These are phyloP conservation scores for Leptoteleia sp. DNA, from an alignment of 1,140 invertebrate species.

Conservation along the genomic window DNA sequence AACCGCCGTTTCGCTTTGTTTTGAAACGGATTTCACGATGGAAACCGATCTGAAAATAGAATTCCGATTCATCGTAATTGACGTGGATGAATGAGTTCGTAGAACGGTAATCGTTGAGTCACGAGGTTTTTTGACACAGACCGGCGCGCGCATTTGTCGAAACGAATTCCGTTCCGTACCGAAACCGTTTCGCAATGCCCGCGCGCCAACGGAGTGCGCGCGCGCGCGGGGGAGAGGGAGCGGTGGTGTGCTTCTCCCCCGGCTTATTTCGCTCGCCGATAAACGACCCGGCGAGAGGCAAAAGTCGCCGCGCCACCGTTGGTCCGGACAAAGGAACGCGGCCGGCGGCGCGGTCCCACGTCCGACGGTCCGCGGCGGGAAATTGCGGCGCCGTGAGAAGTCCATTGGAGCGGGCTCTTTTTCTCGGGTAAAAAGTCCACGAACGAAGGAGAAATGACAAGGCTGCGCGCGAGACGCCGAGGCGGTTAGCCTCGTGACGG, in stretches of 20 bases:
- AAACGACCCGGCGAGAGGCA: too few species aligned
- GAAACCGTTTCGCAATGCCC: constrained; percentile 26
- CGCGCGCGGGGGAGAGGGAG: not conserved
- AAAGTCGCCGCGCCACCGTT: too few species aligned
- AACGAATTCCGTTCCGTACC: constrained; percentile 25
- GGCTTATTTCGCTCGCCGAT: constrained; percentile 1
- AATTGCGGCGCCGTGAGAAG: constrained; percentile 33
- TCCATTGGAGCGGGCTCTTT: not conserved
- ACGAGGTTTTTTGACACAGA: constrained; percentile 40
- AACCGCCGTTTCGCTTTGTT: constrained; percentile 14
- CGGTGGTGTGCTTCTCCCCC: too few species aligned
- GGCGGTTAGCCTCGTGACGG: constrained; percentile 60
- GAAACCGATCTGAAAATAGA: constrained; percentile 39
- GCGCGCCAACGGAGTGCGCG: not conserved
- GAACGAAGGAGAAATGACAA: constrained; percentile 62
- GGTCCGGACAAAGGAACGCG: too few species aligned
- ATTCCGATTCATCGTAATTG: constrained; percentile 46
- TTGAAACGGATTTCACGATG: constrained; percentile 32
- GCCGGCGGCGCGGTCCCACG: too few species aligned
- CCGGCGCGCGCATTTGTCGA: constrained; percentile 30
- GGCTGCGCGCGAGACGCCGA: constrained; percentile 38
- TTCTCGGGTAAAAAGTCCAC: constrained; percentile 4
- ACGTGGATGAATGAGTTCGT: constrained; percentile 55
- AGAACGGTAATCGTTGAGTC: constrained; percentile 56
- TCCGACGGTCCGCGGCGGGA: constrained; percentile 13